Base-by-base conservation (phyloP, 1,140 invertebrate species). In the Rhynchophorus ferrugineus region DNA sequence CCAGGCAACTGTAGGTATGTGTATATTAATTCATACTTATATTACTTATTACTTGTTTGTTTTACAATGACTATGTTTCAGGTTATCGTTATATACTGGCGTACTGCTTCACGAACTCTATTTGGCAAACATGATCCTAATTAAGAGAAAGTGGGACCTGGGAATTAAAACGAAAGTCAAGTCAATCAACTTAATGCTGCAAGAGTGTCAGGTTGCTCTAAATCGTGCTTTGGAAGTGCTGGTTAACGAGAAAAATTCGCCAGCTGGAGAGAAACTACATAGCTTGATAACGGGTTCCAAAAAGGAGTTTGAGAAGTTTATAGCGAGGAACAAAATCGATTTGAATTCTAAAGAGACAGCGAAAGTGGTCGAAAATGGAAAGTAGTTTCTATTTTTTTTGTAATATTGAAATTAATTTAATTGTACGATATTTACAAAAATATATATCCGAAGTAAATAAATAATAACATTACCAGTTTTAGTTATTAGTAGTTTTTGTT, bases 31-130 rank as follows among this genome's bases (percentile, higher is more conserved):
- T 6, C 6, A 33, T 33, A 11, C 11, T 6, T 33, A 33, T n/a
- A 33, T 33, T 33, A 33, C 11, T 33, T 6, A 43, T 6, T 41
- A 16, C 18, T 41, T 13, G 8, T 13, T 17, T 41, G 13, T 6
- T 19, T 19, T 5, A 38, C 37, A 38, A 19, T 19, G 5, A 5
- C n/a, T 46, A 37, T 17, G 29, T 62, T 63, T 37, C 49, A 76
- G 86, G 56, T 68, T 89, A 1, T 75, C 77, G 42, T 72, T 89
- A 22, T 89, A 89, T 59, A 75, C 77, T 1, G 78, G 79, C n/a
- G 82, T 87, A 16, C 70, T 86, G 21, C 72, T 82, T 29, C 78
- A 84, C 44, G 86, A 89, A 68, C 69, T 87, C 2, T 66, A 77
- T 48, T 67, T 81, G 60, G 77, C 78, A 13, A 59, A 81, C 61